These are phyloP conservation scores for Trichonephila clavata DNA, from an alignment of 1,140 invertebrate genomes.

Conservation along the genomic window DNA sequence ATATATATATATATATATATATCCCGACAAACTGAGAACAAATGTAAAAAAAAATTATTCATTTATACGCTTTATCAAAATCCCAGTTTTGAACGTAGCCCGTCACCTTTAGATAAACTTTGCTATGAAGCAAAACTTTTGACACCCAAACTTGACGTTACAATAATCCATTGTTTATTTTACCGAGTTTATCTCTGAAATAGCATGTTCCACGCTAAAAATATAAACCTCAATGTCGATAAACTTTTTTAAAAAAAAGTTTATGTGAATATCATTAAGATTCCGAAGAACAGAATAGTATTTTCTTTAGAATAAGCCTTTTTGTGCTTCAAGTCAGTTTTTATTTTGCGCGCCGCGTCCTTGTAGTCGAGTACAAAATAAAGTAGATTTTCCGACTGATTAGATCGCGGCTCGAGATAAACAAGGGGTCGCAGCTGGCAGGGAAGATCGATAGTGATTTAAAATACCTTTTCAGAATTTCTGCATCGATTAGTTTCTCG, in stretches of 20 bases:
- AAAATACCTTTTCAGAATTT: conserved; percentile 28
- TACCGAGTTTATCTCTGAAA: no score
- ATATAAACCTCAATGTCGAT: neutral
- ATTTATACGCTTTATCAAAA: no score
- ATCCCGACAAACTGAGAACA: no score
- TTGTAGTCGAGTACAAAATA: neutral
- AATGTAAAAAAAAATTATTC: no score
- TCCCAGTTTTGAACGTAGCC: no score
- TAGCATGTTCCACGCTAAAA: neutral
- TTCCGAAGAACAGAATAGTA: neutral
- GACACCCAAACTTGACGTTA: no score
- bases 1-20: no score
- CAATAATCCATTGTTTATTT: no score
- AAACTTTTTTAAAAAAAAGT: neutral
- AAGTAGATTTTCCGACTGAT: conserved; percentile 23
- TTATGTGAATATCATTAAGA: neutral
- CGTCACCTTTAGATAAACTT: no score
- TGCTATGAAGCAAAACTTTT: no score
- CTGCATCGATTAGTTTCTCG: conserved; percentile 5
- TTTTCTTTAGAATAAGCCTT: neutral
- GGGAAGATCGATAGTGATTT: neutral
- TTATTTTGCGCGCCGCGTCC: neutral
- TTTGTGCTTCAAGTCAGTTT: neutral
- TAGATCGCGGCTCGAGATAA: neutral
- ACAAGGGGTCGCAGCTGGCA: conserved; percentile 4